phyloP scores from a whole-genome alignment of 2,888 invertebrate species.

The Xestobium rufovillosum region DNA sequence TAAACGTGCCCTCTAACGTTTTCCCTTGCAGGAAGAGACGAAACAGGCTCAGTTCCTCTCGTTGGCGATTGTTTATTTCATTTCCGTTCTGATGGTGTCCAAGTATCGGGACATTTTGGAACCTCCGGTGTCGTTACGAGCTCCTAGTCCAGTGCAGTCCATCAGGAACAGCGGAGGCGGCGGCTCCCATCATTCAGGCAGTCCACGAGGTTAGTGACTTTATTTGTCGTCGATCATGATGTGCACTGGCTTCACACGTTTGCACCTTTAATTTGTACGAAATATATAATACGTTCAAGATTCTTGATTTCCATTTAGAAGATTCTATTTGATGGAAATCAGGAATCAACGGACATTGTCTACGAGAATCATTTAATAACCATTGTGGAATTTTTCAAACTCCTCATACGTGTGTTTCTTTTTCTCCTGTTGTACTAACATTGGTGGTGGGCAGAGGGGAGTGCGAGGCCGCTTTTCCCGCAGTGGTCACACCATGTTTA shows the following conservation, averaged over 20 bases:
- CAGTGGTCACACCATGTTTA: constrained; percentile 94
- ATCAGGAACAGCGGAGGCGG: constrained; percentile 48
- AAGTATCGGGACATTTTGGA: constrained; percentile 98
- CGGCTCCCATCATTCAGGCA: constrained; percentile 48
- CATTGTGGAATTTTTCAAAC: no score
- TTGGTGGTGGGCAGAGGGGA: constrained; percentile 40
- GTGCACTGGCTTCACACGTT: constrained; percentile 4
- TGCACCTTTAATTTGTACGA: no score
- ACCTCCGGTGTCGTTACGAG: constrained; percentile 70
- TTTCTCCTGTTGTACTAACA: no score
- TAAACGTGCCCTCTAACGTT: constrained; percentile 29
- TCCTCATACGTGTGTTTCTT: no score
- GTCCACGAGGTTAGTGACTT: constrained; percentile 50
- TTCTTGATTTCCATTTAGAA: no score
- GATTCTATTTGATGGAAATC: no score
- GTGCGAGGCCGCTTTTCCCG: constrained; percentile 80
- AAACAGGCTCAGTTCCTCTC: constrained; percentile 99
- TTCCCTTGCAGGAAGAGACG: constrained; percentile 85
- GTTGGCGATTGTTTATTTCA: constrained; percentile 97
- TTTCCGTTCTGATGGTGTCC: constrained; percentile 99
- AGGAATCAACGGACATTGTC: no score
- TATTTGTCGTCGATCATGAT: constrained; percentile 4
- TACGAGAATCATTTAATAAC: no score
- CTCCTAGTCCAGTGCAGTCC: constrained; percentile 54
- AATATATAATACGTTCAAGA: no score